Percentiles rank a stretch among this genome's conserved stretches.
Evolutionary conservation across 23 tunicate genomes (phyloP).

Genomic region (Trididemnum clinides): DNA sequence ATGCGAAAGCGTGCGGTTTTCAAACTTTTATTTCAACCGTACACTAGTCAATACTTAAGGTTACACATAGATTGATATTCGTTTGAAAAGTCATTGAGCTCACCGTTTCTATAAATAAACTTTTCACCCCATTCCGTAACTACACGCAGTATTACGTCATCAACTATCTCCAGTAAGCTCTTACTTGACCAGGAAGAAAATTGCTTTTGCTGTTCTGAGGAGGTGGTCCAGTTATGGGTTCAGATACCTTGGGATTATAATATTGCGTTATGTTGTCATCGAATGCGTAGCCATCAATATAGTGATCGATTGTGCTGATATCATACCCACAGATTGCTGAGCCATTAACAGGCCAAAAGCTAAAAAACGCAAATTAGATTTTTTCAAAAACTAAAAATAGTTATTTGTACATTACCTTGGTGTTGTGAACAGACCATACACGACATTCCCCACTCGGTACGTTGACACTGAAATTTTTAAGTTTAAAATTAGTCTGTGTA

Average conservation of each 20-base stretch:
- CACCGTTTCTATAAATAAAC: no score
- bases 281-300: conserved; percentile 35
- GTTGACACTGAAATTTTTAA: conserved; percentile 34
- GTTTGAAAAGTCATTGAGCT: no score
- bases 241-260: conserved; percentile 2
- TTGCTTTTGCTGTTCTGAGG: neutral
- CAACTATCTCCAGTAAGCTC: neutral
- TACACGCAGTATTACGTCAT: no score
- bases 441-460: conserved; percentile 21
- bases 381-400: neutral
- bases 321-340: conserved; percentile 34
- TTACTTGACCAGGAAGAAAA: conserved; percentile 29
- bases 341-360: conserved; percentile 11
- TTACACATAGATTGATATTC: no score
- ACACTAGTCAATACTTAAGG: no score
- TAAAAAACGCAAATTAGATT: neutral
- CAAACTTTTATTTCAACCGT: no score
- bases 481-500: no score
- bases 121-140: no score
- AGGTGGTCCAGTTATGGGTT: neutral
- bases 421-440: conserved; percentile 12
- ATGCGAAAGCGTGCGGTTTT: no score
- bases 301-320: neutral
- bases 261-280: neutral
- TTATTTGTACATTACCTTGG: conserved; percentile 26